phyloP scores from a whole-genome alignment of 2,113 vertebrate genomes.

The Tringa solitaria region DNA sequence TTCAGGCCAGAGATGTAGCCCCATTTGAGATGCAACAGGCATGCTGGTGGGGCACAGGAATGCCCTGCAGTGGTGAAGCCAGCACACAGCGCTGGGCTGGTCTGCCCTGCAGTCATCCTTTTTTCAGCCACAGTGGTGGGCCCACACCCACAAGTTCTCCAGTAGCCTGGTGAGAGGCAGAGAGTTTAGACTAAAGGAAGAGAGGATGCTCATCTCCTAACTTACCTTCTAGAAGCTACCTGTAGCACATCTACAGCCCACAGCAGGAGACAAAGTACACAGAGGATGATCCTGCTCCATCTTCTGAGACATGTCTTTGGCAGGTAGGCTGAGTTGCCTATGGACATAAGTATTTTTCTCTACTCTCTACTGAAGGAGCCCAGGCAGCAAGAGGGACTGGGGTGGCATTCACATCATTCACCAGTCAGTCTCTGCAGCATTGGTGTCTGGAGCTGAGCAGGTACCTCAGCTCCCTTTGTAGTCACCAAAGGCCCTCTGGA shows the following conservation, averaged over 20 bases:
- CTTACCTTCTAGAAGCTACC: not conserved
- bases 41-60: not conserved
- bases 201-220: not conserved
- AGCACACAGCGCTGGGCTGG: not conserved
- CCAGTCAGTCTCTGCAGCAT: not conserved
- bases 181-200: not conserved
- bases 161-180: not conserved
- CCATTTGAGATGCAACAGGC: rapidly evolving
- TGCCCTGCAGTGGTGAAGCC: not conserved
- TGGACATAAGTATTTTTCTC: not conserved
- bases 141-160: not conserved
- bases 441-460: not conserved
- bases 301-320: not conserved
- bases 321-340: not conserved
- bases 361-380: not conserved
- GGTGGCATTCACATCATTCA: not conserved
- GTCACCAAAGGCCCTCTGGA: constrained; percentile 24
- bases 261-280: not conserved
- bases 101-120: not conserved
- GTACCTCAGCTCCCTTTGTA: not conserved
- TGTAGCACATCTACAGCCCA: not conserved
- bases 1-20: not conserved
- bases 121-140: not conserved
- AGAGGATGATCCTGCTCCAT: not conserved
- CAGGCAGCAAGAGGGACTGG: not conserved